phyloP scores from a whole-genome alignment of 2,888 invertebrate genomes.

The Macroteleia sp. region DNA sequence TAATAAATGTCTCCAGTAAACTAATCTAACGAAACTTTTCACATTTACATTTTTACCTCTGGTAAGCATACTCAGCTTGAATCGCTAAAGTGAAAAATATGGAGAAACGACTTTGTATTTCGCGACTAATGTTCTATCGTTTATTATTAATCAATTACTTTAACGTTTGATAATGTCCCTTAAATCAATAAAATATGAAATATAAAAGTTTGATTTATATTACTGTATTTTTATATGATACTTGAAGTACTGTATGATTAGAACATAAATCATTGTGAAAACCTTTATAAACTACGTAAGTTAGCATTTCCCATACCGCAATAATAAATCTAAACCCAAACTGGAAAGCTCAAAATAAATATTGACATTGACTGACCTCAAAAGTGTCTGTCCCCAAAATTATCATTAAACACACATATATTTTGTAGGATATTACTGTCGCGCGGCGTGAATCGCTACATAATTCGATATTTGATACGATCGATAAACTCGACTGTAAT shows the following conservation, averaged over 20 bases:
- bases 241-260: too few species aligned
- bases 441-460: constrained; percentile 15
- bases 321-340: constrained; percentile 27
- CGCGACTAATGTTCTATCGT: constrained; percentile 5
- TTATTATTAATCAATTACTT: constrained; percentile 4
- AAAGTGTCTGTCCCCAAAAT: constrained; percentile 36
- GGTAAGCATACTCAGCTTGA: constrained; percentile 18
- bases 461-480: constrained; percentile 28
- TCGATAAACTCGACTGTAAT: constrained; percentile 46
- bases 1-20: constrained; percentile 65
- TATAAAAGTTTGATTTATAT: too few species aligned
- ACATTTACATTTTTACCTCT: constrained; percentile 55
- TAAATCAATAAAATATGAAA: too few species aligned
- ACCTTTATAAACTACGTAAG: background rate
- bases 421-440: constrained; percentile 36
- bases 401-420: constrained; percentile 43
- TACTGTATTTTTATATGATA: too few species aligned
- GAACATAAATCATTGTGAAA: too few species aligned
- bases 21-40: constrained; percentile 64
- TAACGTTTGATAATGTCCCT: too few species aligned
- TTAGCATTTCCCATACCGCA: constrained; percentile 19
- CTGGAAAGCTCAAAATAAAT: constrained; percentile 37
- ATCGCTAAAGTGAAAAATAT: constrained; percentile 47
- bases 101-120: constrained; percentile 19
- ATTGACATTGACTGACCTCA: constrained; percentile 42